phyloP scores from a whole-genome alignment of 2,888 invertebrate genomes.

The Drosophila differens region DNA sequence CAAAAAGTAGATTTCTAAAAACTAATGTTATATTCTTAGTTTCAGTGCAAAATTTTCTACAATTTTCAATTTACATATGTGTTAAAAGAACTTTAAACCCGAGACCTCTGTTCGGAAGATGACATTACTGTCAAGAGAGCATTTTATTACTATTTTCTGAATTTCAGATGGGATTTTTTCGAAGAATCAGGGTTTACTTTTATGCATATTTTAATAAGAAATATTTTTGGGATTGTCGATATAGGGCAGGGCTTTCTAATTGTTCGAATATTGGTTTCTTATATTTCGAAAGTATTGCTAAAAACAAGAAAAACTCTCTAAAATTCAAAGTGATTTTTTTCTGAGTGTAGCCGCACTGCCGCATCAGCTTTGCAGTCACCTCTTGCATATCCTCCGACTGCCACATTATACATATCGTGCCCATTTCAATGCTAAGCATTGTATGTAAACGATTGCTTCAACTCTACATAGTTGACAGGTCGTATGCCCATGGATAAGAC shows the following conservation, averaged over 20 bases:
- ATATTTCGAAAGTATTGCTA: neutral
- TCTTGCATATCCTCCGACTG: constrained; percentile 44
- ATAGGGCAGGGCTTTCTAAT: neutral
- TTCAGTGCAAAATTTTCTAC: neutral
- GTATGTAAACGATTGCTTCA: constrained; percentile 38
- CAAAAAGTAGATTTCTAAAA: too few species aligned
- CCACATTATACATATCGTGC: constrained; percentile 65
- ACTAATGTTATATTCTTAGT: too few species aligned
- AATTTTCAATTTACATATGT: neutral
- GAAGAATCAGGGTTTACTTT: neutral
- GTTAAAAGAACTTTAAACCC: neutral
- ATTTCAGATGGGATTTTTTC: too few species aligned
- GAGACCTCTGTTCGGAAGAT: neutral
- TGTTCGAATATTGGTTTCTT: neutral
- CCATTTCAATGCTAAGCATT: constrained; percentile 58
- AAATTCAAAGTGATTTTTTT: neutral
- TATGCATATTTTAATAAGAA: neutral
- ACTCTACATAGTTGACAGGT: constrained; percentile 33
- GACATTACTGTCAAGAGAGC: neutral
- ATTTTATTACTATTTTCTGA: neutral
- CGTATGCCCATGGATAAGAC: constrained; percentile 57
- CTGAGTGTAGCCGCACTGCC: constrained; percentile 47
- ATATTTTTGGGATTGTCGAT: neutral
- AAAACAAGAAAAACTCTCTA: neutral
- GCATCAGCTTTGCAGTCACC: constrained; percentile 38